Evolutionary conservation across 2,888 invertebrate genomes (phyloP), one percentile per base, ranked within the genome.

Genomic region (Taenaris catops): DNA sequence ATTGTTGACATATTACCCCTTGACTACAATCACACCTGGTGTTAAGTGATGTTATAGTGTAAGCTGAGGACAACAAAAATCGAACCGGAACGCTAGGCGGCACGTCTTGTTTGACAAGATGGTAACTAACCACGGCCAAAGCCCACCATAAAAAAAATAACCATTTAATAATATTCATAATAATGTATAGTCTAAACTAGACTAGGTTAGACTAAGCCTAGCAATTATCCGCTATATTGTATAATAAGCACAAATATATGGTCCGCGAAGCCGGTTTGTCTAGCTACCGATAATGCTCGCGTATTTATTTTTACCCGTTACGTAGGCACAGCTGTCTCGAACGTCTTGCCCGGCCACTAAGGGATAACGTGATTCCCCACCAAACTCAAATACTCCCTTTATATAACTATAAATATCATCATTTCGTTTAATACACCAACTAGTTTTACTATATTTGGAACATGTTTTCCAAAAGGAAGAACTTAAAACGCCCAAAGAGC

Each of bases 301-400:
- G 74, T 81, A 83, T 84, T 84, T 84, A 86, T 86, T 86, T 84
- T 83, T 86, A 84, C 76, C 67, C 81, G 70, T 86, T 84, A 83
- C 84, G 80, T 74, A 69, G 59, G 62, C 75, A 72, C 79, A 79
- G 83, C 83, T 83, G 81, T 80, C 80, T 70, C 67, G 51, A 52
- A 57, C 64, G 65, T 68, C 72, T 67, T 68, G 67, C 80, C 80
- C 80, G 75, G 79, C 69, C 74, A 66, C 44, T 59, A 54, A 54
- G 71, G 65, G 74, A 74, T 69, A 73, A 51, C 53, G 51, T 49
- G 48, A 55, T 56, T 56, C 55, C 55, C 56, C 55, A 59, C 52
- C 49, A 56, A 52, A 55, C 48, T 53, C 49, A 47, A 50, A 53
- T 42, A 49, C 46, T 46, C 42, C 49, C 49, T 55, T 54, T 47